A percentile compares a stretch with the other conserved stretches of the same genome.
These are phyloP conservation scores for Sprattus sprattus DNA, from an alignment of 2,113 vertebrate species.

Conservation along the genomic window DNA sequence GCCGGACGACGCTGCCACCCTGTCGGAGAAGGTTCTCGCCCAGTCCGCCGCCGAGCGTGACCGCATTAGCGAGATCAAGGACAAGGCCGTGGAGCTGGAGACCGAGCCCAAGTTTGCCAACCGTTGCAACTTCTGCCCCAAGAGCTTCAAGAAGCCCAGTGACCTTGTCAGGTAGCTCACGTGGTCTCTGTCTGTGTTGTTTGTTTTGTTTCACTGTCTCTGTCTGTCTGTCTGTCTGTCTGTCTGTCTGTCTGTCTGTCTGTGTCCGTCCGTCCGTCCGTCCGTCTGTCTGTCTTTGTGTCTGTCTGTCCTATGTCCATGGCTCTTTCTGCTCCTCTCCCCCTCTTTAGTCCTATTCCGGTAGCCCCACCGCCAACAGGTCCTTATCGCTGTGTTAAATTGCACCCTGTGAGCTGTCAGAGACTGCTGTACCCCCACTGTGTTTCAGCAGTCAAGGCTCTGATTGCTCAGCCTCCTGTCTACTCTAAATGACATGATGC, in stretches of 20 bases:
- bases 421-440: neutral
- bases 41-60: slow-evolving; percentile 95
- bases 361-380: neutral
- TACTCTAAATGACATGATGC: neutral
- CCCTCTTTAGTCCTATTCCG: neutral
- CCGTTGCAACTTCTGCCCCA: slow-evolving; percentile 90
- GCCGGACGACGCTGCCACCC: slow-evolving; percentile 85
- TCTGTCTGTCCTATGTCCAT: neutral
- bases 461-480: neutral
- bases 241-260: neutral
- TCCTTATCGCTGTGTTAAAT: neutral
- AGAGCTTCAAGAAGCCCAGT: slow-evolving; percentile 98
- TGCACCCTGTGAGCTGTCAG: neutral
- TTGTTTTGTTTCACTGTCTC: neutral
- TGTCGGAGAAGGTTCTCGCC: slow-evolving; percentile 94
- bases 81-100: slow-evolving; percentile 87
- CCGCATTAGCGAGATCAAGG: slow-evolving; percentile 94
- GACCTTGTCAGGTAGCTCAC: slow-evolving; percentile 86
- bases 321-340: neutral
- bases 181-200: neutral
- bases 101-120: slow-evolving; percentile 93
- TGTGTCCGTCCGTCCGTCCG: neutral
- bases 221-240: neutral
- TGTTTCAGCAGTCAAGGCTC: neutral
- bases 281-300: neutral